Conservation (phyloP, 2,888 invertebrate species). For the Dryocosmus kuriphilus region DNA sequence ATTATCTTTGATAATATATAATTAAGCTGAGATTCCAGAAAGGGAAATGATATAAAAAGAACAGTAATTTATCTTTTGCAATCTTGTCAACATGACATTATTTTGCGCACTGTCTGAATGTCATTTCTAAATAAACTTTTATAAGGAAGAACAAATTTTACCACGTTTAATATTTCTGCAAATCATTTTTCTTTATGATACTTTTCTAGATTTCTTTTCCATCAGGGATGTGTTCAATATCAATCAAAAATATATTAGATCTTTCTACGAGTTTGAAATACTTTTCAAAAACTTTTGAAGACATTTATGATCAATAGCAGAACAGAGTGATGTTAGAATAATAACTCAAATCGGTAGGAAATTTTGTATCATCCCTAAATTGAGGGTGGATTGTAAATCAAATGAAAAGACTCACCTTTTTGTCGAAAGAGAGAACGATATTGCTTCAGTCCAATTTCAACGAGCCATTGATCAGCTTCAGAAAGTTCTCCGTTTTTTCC, state of each 20-base stretch:
- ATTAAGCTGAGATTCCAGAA: background rate
- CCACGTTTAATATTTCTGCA: too few species aligned
- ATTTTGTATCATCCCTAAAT: background rate
- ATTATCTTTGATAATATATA: conserved; percentile 1
- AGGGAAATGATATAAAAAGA: background rate
- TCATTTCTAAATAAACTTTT: too few species aligned
- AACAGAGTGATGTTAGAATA: background rate
- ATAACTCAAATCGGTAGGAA: background rate
- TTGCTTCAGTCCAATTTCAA: conserved; percentile 85
- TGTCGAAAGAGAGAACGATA: conserved; percentile 85
- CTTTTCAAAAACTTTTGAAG: background rate
- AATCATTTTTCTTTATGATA: too few species aligned
- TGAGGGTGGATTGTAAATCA: conserved; percentile 68
- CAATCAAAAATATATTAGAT: too few species aligned
- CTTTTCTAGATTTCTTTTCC: too few species aligned
- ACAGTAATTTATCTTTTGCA: background rate
- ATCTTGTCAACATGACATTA: conserved; percentile 6
- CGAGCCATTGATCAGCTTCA: conserved; percentile 87
- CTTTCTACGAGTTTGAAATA: background rate
- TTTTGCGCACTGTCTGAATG: background rate
- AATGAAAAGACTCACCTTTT: conserved; percentile 80
- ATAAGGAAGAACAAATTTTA: too few species aligned
- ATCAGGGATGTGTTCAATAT: too few species aligned
- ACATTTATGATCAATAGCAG: background rate
- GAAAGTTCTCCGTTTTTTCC: conserved; percentile 79